Evolutionary conservation across 1,140 invertebrate genomes (phyloP).

Genomic region (fruit fly (Drosophila melanogaster)): Release_6_plus_ISO1_MT NT_033777.3:16745501-16746000

Average conservation of each 20-base stretch:
- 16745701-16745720: no score
- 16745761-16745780: background rate
- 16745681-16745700: background rate
- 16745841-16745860: slow-evolving; percentile 27
- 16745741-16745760: background rate
- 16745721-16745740: no score
- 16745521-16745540: slow-evolving; percentile 36
- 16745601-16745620: slow-evolving; percentile 33
- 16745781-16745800: background rate
- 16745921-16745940: slow-evolving; percentile 68
- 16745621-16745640: background rate
- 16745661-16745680: no score
- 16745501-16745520: slow-evolving; percentile 26
- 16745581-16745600: slow-evolving; percentile 35
- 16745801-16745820: background rate
- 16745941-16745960: slow-evolving; percentile 82
- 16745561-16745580: slow-evolving; percentile 63
- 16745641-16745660: slow-evolving; percentile 7
- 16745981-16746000: slow-evolving; percentile 32
- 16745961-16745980: slow-evolving; percentile 82
- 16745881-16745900: slow-evolving; percentile 51
- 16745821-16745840: background rate
- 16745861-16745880: slow-evolving; percentile 42
- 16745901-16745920: slow-evolving; percentile 62
- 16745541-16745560: slow-evolving; percentile 28